Base-by-base conservation (phyloP, 2,797 vertebrate genomes). In the Gobio occitaniae region DNA sequence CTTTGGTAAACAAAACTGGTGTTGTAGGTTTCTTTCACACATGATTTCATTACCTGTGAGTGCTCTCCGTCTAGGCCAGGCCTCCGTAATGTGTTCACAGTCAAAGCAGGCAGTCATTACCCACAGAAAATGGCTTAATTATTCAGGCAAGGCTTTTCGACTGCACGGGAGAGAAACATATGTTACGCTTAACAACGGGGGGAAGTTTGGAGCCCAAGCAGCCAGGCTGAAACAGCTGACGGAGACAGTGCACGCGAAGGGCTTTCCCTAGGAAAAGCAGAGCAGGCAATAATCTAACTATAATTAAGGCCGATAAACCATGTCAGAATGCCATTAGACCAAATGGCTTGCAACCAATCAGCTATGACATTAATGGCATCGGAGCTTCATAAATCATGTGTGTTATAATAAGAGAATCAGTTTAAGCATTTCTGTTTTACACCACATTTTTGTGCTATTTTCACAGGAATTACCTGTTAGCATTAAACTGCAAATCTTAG, bases 251-350 rank as follows among this genome's bases (percentile, higher is more conserved):
- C 91, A 90, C 90, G 91, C 84, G 84, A 89, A 92, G 87, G 90
- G 91, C 92, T 93, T 94, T 92, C 91, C 91, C 41, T 61, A 89
- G 89, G 94, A 96, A 95, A 89, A 92, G 81, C 90, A 61, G 81
- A 93, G 92, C 91, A 94, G 95, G 91, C 93, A 95, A 93, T 95
- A 96, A 95, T 93, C 92, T 93, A 89, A 90, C 91, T 88, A 92
- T 95, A 96, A 96, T 96, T 95, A 96, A 95, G 94, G 94, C 92
- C 93, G 95, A 96, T 95, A 96, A 96, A 96, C 86, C 92, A 95
- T 93, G 93, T 93, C 93, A 95, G 89, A 88, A 87, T 87, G 90
- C 86, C 89, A 95, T 93, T 94, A 93, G 88, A 87, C 88, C 91
- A 93, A 96, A 93, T 93, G 91, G 90, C 89, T 92, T 87, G 92